Base-by-base conservation (phyloP, 2,797 vertebrate species). In the Odontamblyopus lacepedii region DNA sequence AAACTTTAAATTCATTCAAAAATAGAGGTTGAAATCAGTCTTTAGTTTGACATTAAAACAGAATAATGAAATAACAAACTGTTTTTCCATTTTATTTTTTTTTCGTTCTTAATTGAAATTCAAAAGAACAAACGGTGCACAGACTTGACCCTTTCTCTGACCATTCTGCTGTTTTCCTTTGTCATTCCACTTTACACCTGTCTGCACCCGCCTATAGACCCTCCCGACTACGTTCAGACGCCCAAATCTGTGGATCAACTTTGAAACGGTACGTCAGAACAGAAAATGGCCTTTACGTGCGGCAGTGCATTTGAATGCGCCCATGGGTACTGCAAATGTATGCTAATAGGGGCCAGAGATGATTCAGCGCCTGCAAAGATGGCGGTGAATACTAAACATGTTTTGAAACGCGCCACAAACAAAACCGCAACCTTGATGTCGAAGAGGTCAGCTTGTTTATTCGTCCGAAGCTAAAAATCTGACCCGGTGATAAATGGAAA, bases 251-350 rank as follows among this genome's bases (percentile, higher is more conserved):
- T 69, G 63, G 72, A 85, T 88, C 82, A 50, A 73, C 74, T 65
- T 80, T 77, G 71, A 84, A 90, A 90, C 84, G 76, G 84, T 85
- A 87, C 78, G 78, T 87, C 83, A 85, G 80, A 86, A 70, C 75
- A 72, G 59, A 65, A 90, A 91, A 87, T 82, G 32, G 76, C 77
- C 80, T 88, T 88, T 73, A 74, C 70, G 84, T n/a, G 35, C 72
- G 71, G 61, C 11, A 3, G 2, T 61, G 73, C 56, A 78, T 86
- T 87, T 83, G 79, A 81, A 83, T 73, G 71, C 80, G 73, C 57
- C 55, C 74, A 81, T 74, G 79, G 79, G 61, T 86, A 68, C 64
- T 63, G 78, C 82, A 73, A 68, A 82, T 87, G 83, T 85, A 89
- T 85, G 83, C 44, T 76, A 83, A 90, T 85, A 12, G 4, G 65